Conservation (phyloP, 2,888 invertebrate genomes). For the Coenonympha arcania region DNA sequence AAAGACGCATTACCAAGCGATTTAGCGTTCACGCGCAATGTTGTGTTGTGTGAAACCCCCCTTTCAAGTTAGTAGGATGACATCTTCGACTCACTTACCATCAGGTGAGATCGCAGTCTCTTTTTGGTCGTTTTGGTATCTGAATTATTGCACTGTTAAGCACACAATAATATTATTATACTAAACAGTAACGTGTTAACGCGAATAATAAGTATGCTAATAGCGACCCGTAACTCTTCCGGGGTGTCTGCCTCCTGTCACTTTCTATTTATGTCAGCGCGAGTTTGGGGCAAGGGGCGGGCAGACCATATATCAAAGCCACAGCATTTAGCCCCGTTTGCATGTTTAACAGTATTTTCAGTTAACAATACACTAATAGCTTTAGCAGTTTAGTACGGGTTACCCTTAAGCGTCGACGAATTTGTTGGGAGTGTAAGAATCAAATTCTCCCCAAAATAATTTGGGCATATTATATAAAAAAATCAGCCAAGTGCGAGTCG, state of each 20-base stretch:
- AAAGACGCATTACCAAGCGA: too few species aligned
- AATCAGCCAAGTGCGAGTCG: too few species aligned
- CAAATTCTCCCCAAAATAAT: too few species aligned
- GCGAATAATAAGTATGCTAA: slow-evolving; percentile 12
- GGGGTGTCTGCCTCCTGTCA: slow-evolving; percentile 12
- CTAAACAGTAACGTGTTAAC: not conserved
- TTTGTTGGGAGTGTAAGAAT: not conserved
- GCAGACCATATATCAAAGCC: slow-evolving; percentile 8
- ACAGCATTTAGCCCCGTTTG: slow-evolving; percentile 2
- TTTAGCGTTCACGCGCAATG: too few species aligned
- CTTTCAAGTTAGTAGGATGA: too few species aligned
- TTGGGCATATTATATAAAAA: too few species aligned
- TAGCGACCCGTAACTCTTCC: slow-evolving; percentile 11
- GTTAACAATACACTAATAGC: not conserved
- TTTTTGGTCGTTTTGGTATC: too few species aligned
- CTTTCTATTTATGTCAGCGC: slow-evolving; percentile 14
- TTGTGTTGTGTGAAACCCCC: too few species aligned
- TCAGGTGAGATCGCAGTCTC: too few species aligned
- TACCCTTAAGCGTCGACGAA: not conserved
- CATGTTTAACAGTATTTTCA: slow-evolving; percentile 8
- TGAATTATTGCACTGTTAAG: not conserved
- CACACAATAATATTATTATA: not conserved
- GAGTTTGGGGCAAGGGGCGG: slow-evolving; percentile 1
- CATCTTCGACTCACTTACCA: too few species aligned
- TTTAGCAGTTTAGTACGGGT: not conserved